A percentile compares a stretch with the other conserved stretches of the same genome.
Evolutionary conservation across 2,888 invertebrate genomes (phyloP).

Genomic region (Heliconius ismenius): DNA sequence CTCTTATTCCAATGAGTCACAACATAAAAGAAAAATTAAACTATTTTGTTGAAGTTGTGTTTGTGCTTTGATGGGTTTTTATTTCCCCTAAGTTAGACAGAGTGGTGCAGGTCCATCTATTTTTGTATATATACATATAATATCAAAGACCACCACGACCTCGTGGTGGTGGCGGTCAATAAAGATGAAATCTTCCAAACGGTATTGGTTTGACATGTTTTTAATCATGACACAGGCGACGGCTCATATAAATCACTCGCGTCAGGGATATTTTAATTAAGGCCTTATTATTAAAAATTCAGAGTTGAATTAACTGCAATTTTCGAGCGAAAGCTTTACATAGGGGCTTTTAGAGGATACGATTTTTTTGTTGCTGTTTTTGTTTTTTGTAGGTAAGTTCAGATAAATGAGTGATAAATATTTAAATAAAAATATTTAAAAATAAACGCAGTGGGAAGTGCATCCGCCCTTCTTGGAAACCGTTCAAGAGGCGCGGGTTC

Average conservation of each 20-base stretch:
- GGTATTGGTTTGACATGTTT: slow-evolving; percentile 61
- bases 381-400: too few species aligned
- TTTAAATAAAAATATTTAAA: too few species aligned
- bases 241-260: slow-evolving; percentile 67
- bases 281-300: slow-evolving; percentile 71
- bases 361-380: slow-evolving; percentile 32
- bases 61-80: neutral
- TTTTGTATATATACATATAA: neutral
- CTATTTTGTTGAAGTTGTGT: neutral
- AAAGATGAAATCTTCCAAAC: slow-evolving; percentile 37
- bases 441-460: too few species aligned
- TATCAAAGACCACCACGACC: neutral
- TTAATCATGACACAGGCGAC: slow-evolving; percentile 69
- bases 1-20: neutral
- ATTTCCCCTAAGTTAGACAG: neutral
- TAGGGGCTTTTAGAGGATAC: slow-evolving; percentile 46
- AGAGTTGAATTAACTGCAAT: slow-evolving; percentile 69
- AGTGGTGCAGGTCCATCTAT: neutral
- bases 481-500: too few species aligned
- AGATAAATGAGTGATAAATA: too few species aligned
- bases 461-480: too few species aligned
- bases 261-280: slow-evolving; percentile 76
- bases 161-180: neutral
- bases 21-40: neutral
- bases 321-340: slow-evolving; percentile 63